Percentiles rank a stretch among this genome's conserved stretches.
Conservation (phyloP, 2,113 vertebrate genomes). For the Ptilorrhoa leucosticta region DNA sequence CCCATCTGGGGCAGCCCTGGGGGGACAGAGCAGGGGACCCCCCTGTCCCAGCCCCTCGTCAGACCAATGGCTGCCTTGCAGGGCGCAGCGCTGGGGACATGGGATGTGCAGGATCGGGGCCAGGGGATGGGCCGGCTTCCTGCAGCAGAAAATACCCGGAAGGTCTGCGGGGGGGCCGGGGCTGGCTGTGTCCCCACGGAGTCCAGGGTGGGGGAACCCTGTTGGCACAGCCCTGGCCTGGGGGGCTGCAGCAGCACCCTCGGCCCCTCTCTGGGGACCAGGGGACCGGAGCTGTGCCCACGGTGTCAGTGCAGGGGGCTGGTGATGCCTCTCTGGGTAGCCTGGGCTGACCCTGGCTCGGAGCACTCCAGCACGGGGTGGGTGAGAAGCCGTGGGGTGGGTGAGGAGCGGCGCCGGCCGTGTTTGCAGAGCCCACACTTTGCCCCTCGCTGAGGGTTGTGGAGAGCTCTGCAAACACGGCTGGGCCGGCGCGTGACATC, state of each 20-base stretch:
- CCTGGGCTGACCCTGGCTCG: neutral
- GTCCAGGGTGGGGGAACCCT: neutral
- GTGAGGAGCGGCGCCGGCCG: constrained; percentile 31
- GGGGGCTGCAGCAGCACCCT: neutral
- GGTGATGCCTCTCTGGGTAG: neutral
- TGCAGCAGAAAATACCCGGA: constrained; percentile 42
- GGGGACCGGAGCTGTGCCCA: no score
- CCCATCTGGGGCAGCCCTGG: neutral
- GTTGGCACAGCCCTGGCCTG: neutral
- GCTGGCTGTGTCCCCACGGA: neutral
- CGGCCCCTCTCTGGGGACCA: neutral
- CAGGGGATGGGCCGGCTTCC: constrained; percentile 26
- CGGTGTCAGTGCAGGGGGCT: neutral
- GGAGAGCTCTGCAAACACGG: constrained; percentile 41
- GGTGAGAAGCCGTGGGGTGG: neutral
- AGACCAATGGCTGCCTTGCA: accelerated
- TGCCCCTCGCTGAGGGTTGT: neutral
- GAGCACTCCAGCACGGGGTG: neutral
- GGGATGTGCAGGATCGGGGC: constrained; percentile 26
- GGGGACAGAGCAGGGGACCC: accelerated
- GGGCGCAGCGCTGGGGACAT: neutral
- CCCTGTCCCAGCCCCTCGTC: neutral
- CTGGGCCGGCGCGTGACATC: neutral
- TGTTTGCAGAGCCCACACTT: constrained; percentile 62
- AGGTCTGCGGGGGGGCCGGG: neutral